Percentiles rank a stretch among this genome's conserved stretches.
Evolutionary conservation across 2,797 vertebrate species (phyloP).

Genomic region (Artibeus jamaicensis): DNA sequence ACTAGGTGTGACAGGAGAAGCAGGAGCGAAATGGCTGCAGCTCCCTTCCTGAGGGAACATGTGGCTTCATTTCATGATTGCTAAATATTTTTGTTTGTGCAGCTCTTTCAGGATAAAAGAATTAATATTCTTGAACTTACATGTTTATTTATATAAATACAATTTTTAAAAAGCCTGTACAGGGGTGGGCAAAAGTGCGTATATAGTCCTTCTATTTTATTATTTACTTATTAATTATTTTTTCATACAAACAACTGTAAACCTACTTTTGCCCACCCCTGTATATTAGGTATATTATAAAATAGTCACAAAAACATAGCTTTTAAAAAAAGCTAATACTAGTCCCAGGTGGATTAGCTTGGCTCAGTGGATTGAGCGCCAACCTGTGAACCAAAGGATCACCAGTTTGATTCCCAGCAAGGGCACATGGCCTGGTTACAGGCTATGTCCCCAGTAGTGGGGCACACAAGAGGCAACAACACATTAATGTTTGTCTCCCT

Average conservation of each 20-base stretch:
- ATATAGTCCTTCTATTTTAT: background rate
- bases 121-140: background rate
- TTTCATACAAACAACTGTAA: background rate
- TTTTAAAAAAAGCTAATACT: conserved; percentile 19
- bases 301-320: background rate
- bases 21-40: background rate
- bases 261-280: background rate
- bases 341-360: no score
- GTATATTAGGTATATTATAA: background rate
- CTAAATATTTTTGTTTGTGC: background rate
- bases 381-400: no score
- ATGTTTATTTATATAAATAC: background rate
- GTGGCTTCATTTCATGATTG: background rate
- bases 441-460: no score
- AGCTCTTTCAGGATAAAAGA: background rate
- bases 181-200: background rate
- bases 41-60: background rate
- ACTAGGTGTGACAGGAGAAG: background rate
- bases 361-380: no score
- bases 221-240: background rate
- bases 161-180: background rate
- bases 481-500: no score
- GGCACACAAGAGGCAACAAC: no score
- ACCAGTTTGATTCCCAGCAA: no score
- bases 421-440: no score